phyloP scores from a whole-genome alignment of 2,113 vertebrate genomes.

The Tiliqua scincoides region DNA sequence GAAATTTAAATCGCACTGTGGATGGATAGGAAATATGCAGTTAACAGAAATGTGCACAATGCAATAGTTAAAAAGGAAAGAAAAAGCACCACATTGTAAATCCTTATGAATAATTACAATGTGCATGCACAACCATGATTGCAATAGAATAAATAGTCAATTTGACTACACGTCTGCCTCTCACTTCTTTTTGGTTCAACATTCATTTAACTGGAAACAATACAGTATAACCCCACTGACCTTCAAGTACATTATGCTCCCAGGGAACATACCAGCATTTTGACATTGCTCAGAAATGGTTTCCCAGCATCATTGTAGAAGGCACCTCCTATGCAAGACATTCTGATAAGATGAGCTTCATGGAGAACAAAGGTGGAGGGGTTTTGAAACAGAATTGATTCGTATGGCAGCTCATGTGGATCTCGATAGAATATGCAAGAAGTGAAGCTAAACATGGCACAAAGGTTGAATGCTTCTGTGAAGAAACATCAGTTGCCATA shows the following conservation, averaged over 20 bases:
- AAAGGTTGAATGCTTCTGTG: background rate
- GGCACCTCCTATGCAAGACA: background rate
- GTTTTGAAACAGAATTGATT: background rate
- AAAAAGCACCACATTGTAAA: background rate
- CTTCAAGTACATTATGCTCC: background rate
- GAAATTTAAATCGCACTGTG: background rate
- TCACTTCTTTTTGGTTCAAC: background rate
- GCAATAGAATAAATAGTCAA: background rate
- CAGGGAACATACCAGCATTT: background rate
- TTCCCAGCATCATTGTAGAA: background rate
- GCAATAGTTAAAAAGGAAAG: background rate
- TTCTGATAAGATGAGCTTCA: background rate
- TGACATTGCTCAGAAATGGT: background rate
- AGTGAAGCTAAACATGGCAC: background rate
- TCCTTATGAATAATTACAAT: background rate
- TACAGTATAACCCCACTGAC: constrained; percentile 8
- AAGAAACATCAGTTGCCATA: background rate
- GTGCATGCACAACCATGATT: background rate
- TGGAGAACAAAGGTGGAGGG: background rate
- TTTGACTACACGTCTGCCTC: background rate
- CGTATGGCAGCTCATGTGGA: background rate
- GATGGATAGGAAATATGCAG: background rate
- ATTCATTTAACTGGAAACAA: constrained; percentile 2
- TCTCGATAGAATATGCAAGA: background rate
- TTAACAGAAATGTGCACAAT: background rate